Evolutionary conservation across 2,797 vertebrate genomes (phyloP).

Genomic region (Benthosema pterotum): DNA sequence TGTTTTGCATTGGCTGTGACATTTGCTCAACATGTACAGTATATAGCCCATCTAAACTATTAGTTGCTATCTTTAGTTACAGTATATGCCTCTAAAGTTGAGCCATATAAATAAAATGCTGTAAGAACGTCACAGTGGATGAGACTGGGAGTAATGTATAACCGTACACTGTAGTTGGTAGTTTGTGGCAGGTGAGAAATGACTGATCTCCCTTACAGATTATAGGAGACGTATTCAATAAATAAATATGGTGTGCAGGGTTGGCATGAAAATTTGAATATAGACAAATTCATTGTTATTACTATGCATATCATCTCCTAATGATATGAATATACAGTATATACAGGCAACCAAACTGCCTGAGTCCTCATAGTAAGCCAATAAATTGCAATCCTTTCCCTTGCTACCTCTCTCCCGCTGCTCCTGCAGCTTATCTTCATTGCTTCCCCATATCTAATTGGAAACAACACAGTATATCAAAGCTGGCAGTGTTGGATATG

Average conservation of each 20-base stretch:
- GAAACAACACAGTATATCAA: conserved; percentile 39
- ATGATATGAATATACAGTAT: conserved; percentile 8
- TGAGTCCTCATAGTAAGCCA: neutral
- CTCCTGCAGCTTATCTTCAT: conserved; percentile 37
- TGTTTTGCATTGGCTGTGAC: conserved; percentile 1
- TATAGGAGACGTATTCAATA: neutral
- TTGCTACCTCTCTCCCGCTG: conserved; percentile 3
- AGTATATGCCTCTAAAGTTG: conserved; percentile 14
- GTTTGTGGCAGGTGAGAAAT: neutral
- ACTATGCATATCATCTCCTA: neutral
- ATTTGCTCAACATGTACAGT: too few relatives aligned
- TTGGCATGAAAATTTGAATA: neutral
- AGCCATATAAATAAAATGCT: neutral
- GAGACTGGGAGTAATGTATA: neutral
- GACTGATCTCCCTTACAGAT: neutral
- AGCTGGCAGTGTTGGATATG: conserved; percentile 26
- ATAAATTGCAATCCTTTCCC: conserved; percentile 1
- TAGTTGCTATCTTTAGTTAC: conserved; percentile 12
- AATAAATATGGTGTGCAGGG: neutral
- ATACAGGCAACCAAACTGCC: conserved; percentile 8
- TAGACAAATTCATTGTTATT: neutral
- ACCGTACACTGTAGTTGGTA: neutral
- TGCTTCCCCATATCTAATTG: conserved; percentile 47
- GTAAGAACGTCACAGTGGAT: neutral
- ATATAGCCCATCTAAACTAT: neutral